Evolutionary conservation across 64 coral and sea anemone genomes (phyloP).

Genomic region (Dendrophyllia cribrosa): DNA sequence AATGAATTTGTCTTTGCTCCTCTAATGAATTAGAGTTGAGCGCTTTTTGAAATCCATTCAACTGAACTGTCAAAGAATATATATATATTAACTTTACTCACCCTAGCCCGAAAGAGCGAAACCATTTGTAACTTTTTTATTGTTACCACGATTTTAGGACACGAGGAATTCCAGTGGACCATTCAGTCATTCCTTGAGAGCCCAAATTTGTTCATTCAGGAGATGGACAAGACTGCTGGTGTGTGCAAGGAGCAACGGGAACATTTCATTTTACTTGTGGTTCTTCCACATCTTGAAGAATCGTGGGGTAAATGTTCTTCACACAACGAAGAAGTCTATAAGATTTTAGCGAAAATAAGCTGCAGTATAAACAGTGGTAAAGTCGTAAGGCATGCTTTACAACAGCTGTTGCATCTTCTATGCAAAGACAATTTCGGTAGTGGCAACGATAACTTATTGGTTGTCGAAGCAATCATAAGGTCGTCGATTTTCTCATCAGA

Average conservation of each 20-base stretch:
- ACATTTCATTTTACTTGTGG: neutral
- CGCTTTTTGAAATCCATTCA: too few species aligned
- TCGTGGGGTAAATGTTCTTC: neutral
- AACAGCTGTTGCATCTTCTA: conserved; percentile 9
- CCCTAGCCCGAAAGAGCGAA: too few species aligned
- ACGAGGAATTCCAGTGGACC: neutral
- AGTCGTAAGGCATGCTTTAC: neutral
- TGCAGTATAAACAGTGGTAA: neutral
- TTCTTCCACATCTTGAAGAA: conserved; percentile 14
- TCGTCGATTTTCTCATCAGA: conserved; percentile 3
- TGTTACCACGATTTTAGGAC: neutral
- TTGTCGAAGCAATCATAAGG: neutral
- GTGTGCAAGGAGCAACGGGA: neutral
- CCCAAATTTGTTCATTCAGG: neutral
- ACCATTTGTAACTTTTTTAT: neutral
- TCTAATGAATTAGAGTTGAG: too few species aligned
- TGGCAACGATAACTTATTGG: neutral
- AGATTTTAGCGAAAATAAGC: neutral
- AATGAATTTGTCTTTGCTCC: too few species aligned
- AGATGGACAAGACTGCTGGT: neutral
- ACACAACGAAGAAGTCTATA: neutral
- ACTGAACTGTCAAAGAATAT: too few species aligned
- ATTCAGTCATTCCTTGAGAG: neutral
- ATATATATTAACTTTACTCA: too few species aligned
- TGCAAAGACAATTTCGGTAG: conserved; percentile 9